phyloP scores from a whole-genome alignment of 1,140 invertebrate genomes.

The Potamilus streckersoni region DNA sequence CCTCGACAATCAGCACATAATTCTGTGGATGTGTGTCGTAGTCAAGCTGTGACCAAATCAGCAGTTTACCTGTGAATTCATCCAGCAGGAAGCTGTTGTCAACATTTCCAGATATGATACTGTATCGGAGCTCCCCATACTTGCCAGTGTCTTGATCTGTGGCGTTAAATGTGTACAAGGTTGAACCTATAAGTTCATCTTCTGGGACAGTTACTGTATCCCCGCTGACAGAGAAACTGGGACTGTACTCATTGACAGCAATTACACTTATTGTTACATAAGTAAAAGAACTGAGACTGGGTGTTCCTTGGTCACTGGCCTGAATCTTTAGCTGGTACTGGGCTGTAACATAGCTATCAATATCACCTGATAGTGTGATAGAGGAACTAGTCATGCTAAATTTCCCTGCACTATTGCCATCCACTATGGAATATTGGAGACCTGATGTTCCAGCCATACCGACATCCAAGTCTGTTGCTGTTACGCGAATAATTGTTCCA shows the following conservation, averaged over 20 bases:
- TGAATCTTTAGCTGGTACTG: slow-evolving; percentile 27
- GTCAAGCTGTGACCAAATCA: slow-evolving; percentile 38
- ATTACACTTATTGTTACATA: slow-evolving; percentile 36
- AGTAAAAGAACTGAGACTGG: slow-evolving; percentile 27
- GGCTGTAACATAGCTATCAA: slow-evolving; percentile 17
- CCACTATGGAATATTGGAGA: slow-evolving; percentile 26
- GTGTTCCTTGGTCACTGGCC: slow-evolving; percentile 35
- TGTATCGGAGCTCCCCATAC: slow-evolving; percentile 39
- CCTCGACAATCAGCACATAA: slow-evolving; percentile 31
- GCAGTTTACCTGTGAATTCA: slow-evolving; percentile 28
- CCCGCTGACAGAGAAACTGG: slow-evolving; percentile 26
- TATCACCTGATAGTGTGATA: slow-evolving; percentile 21
- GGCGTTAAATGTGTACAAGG: slow-evolving; percentile 23
- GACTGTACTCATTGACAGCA: slow-evolving; percentile 38
- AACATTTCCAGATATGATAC: slow-evolving; percentile 30
- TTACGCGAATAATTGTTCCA: slow-evolving; percentile 34
- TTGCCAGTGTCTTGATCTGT: slow-evolving; percentile 36
- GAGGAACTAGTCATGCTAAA: slow-evolving; percentile 20
- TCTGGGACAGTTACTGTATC: slow-evolving; percentile 31
- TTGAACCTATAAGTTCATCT: slow-evolving; percentile 10
- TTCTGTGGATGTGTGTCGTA: slow-evolving; percentile 36
- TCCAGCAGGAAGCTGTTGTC: slow-evolving; percentile 32
- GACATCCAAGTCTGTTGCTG: slow-evolving; percentile 37
- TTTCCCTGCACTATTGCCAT: slow-evolving; percentile 17
- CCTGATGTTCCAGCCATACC: slow-evolving; percentile 14